Evolutionary conservation across 2,888 invertebrate genomes (phyloP).

Genomic region (Chironomus tentans): DNA sequence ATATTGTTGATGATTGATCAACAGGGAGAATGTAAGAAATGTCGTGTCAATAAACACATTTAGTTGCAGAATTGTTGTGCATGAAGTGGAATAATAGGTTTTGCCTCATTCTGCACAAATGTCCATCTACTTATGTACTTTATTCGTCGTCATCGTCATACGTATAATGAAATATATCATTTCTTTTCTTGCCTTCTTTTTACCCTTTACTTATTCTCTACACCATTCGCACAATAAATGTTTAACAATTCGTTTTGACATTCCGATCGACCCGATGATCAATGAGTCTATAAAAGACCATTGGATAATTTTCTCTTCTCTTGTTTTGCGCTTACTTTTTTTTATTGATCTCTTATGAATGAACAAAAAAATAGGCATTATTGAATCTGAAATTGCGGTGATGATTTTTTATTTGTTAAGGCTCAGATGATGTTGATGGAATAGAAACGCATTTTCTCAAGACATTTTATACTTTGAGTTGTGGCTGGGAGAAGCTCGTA

Average conservation of each 20-base stretch:
- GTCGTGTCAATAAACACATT: slow-evolving; percentile 27
- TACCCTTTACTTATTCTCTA: neutral
- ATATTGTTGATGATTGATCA: slow-evolving; percentile 20
- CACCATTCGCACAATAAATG: slow-evolving; percentile 1
- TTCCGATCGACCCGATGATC: slow-evolving; percentile 17
- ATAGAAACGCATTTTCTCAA: too few species aligned
- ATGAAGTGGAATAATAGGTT: neutral
- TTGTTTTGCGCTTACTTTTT: neutral
- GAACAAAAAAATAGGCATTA: too few species aligned
- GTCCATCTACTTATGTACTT: neutral
- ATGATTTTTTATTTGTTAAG: too few species aligned
- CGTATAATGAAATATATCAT: neutral
- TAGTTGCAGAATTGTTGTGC: neutral
- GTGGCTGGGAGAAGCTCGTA: too few species aligned
- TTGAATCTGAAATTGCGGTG: too few species aligned
- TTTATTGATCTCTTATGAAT: too few species aligned
- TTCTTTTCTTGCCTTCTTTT: neutral
- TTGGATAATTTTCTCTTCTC: neutral
- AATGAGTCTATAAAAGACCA: slow-evolving; percentile 2
- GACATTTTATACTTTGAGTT: too few species aligned
- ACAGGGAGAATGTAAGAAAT: slow-evolving; percentile 20
- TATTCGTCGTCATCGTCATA: neutral
- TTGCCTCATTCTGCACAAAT: neutral
- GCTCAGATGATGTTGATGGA: too few species aligned
- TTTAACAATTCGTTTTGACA: slow-evolving; percentile 24